These are phyloP conservation scores for Spea bombifrons DNA, from an alignment of 2,113 vertebrate genomes.

Conservation along the genomic window DNA sequence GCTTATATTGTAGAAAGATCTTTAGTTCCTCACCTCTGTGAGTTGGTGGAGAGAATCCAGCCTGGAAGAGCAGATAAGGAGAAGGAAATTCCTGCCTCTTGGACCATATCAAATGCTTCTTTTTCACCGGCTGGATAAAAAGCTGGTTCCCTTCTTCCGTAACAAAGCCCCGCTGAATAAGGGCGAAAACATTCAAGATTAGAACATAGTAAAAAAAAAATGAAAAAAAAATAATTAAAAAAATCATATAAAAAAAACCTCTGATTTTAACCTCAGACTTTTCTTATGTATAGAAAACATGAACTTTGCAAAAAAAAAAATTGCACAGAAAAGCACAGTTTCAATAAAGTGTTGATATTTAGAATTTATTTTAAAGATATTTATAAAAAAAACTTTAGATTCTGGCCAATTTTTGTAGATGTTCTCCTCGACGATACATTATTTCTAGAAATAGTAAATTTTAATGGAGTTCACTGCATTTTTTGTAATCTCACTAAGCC, in stretches of 20 bases:
- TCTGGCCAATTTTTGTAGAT: too few relatives aligned
- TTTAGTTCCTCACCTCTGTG: conserved; percentile 5
- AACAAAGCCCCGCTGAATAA: conserved; percentile 56
- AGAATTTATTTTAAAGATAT: too few relatives aligned
- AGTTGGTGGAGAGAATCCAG: not conserved
- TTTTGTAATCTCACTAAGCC: not conserved
- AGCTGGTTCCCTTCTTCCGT: conserved; percentile 32
- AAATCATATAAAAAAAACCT: not conserved
- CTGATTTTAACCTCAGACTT: not conserved
- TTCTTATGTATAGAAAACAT: not conserved
- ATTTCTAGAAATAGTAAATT: too few relatives aligned
- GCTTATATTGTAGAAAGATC: too few relatives aligned
- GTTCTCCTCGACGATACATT: too few relatives aligned
- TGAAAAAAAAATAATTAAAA: not conserved
- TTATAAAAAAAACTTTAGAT: too few relatives aligned
- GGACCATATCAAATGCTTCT: conserved; percentile 42
- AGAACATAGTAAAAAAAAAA: not conserved
- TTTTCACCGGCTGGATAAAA: conserved; percentile 53
- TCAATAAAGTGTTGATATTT: too few relatives aligned
- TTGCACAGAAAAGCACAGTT: too few relatives aligned
- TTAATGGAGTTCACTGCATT: too few relatives aligned
- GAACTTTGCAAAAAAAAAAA: too few relatives aligned
- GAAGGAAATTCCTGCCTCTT: conserved; percentile 9
- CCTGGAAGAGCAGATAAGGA: conserved; percentile 56
- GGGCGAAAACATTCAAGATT: not conserved